Conservation (phyloP, 2,888 invertebrate species). For the Neelides folsomi region DNA sequence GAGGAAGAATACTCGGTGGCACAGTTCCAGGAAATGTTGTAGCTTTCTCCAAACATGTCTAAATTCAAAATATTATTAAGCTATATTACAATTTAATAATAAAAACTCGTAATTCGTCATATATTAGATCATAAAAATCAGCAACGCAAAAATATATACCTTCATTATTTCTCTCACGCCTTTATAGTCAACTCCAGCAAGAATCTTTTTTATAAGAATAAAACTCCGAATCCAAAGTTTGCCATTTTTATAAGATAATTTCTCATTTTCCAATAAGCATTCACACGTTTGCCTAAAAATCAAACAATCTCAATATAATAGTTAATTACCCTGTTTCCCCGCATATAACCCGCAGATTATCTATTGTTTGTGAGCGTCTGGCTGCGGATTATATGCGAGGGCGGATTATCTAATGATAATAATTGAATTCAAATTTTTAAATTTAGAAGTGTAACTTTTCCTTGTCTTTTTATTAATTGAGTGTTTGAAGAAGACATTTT, state of each 20-base stretch:
- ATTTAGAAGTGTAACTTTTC: too few relatives aligned
- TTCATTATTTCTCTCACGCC: conserved; percentile 87
- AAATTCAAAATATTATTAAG: conserved; percentile 12
- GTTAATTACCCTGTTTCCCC: too few relatives aligned
- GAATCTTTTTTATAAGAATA: conserved; percentile 64
- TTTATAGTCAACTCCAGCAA: conserved; percentile 88
- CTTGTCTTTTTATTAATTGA: too few relatives aligned
- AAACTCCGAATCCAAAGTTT: conserved; percentile 86
- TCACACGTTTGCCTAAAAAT: conserved; percentile 75
- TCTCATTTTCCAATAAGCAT: conserved; percentile 66
- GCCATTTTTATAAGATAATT: conserved; percentile 62
- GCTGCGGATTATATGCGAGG: too few relatives aligned
- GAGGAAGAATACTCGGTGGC: conserved; percentile 66
- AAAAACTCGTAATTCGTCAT: background rate
- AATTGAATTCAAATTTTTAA: too few relatives aligned
- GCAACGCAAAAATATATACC: conserved; percentile 38
- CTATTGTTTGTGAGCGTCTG: too few relatives aligned
- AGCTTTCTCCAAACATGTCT: conserved; percentile 78
- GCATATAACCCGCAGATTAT: too few relatives aligned
- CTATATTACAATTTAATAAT: background rate
- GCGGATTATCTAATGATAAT: too few relatives aligned
- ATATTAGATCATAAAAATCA: background rate
- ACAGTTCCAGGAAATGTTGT: conserved; percentile 63
- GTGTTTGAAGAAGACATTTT: too few relatives aligned
- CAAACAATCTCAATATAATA: too few relatives aligned